Evolutionary conservation across 2,797 vertebrate species (phyloP), one percentile per base, ranked within the genome.

Genomic region (Margarornis squamiger): DNA sequence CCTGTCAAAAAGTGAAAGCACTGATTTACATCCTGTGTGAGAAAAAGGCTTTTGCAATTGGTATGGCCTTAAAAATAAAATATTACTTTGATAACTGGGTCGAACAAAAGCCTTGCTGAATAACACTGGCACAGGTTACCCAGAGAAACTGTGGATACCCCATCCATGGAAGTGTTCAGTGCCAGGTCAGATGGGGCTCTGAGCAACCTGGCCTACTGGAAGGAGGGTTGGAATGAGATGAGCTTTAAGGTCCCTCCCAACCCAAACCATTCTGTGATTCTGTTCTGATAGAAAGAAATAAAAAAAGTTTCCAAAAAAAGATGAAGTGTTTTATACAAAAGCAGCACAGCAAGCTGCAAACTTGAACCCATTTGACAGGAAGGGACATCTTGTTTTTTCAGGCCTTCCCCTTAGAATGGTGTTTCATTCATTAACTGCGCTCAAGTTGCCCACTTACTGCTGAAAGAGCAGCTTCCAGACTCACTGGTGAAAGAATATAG

Each of bases 361-460:
- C 29, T 10, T 4, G 4, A 29, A 48, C 5, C 15, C 10, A 1
- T 20, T 30, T 6, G 3, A 4, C 3, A 29, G 29, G 24, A 61
- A 52, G 29, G 10, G 23, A 32, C 38, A 27, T 0, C 4, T 32
- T 15, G 7, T 18, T 76, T 65, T 10, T 18, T 20, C 38, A 65
- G 46, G 1, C 19, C 26, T 48, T 71, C 12, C 51, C 29, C 19
- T 65, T 27, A 7, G 13, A 48, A 32, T 20, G 8, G 17, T 11
- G 0, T 65, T 68, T 49, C 5, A 4, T 34, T 49, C 23, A 2
- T 26, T 70, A 10, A 1, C 32, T 29, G 6, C 4, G 15, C 52
- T 9, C 12, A 34, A 1, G 24, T 0, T 46, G 12, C 39, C 21
- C 52, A 2, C 19, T n/a, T 26, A 4, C n/a, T 75, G 66, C 80